Percentiles rank a stretch among this genome's conserved stretches.
Conservation (phyloP, 1,140 invertebrate genomes). For the Geopemphigus sp. region DNA sequence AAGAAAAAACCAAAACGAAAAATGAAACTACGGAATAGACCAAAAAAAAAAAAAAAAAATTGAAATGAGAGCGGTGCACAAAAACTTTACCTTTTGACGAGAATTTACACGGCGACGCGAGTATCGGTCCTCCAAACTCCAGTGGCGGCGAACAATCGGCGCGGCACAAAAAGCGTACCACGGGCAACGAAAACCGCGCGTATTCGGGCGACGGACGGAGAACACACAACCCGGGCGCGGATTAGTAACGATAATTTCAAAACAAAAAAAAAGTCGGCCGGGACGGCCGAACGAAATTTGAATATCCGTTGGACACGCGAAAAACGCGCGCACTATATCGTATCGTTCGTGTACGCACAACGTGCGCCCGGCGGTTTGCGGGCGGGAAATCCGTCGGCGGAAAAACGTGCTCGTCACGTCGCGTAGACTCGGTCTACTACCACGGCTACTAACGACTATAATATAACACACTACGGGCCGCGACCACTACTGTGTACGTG, state of each 20-base stretch:
- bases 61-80: too few species aligned
- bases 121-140: too few species aligned
- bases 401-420: slow-evolving; percentile 16
- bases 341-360: background rate
- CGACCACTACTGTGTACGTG: background rate
- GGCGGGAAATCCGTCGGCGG: slow-evolving; percentile 27
- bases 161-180: background rate
- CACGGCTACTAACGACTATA: slow-evolving; percentile 4
- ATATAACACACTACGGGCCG: background rate
- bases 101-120: background rate
- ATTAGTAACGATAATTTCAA: too few species aligned
- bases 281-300: background rate
- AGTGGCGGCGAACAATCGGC: too few species aligned
- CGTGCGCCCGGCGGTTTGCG: background rate
- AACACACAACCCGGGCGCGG: too few species aligned
- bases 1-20: too few species aligned
- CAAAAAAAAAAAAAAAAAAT: too few species aligned
- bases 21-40: too few species aligned
- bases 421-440: background rate
- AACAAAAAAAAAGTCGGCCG: too few species aligned
- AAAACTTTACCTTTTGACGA: slow-evolving; percentile 18
- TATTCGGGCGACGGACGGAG: too few species aligned
- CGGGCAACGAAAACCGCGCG: too few species aligned
- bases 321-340: slow-evolving; percentile 2
- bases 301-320: background rate